Evolutionary conservation across 2,797 vertebrate species (phyloP), one percentile per base, ranked within the genome.

Genomic region (Propithecus deckenii): DNA sequence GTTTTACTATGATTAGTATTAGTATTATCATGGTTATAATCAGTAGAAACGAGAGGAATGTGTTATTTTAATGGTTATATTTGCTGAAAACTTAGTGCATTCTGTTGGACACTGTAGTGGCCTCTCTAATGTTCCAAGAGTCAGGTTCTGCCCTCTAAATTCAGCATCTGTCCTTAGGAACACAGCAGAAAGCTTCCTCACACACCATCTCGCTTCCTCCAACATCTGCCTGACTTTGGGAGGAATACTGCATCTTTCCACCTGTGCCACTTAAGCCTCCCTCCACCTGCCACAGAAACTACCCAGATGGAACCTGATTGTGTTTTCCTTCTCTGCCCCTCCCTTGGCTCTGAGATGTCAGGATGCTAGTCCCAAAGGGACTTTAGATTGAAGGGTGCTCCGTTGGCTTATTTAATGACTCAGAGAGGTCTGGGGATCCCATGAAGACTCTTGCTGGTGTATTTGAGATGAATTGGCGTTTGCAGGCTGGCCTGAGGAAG

Each of bases 161-260:
- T 92, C 38, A 78, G 13, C 35, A 28, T 92, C 43, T 84, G 88
- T 93, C 89, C 86, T 78, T 90, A 55, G 86, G 41, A 92, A 83
- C 18, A 75, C n/a, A 79, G 50, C 61, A 18, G 63, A 86, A 75
- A 79, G 8, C 52, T 89, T 86, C 1, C 7, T 43, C 69, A 48
- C 14, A 61, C 3, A 75, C 48, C 20, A 28, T 80, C 38, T 95
- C 13, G 4, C 35, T 91, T 59, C 25, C 52, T 91, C 7, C 75
- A 10, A 18, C n/a, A 46, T 38, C 57, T 43, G 15, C 11, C 35
- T 59, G 32, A 20, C 89, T 83, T 96, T 23, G 63, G 43, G 28
- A 96, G 75, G 59, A 94, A 32, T 43, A n/a, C 22, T 71, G 0
- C 4, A 9, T 89, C 38, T 83, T 92, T 80, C 41, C 4, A 48